These are phyloP conservation scores for Drosophila kohkoa DNA, from an alignment of 1,140 invertebrate species.

Conservation along the genomic window DNA sequence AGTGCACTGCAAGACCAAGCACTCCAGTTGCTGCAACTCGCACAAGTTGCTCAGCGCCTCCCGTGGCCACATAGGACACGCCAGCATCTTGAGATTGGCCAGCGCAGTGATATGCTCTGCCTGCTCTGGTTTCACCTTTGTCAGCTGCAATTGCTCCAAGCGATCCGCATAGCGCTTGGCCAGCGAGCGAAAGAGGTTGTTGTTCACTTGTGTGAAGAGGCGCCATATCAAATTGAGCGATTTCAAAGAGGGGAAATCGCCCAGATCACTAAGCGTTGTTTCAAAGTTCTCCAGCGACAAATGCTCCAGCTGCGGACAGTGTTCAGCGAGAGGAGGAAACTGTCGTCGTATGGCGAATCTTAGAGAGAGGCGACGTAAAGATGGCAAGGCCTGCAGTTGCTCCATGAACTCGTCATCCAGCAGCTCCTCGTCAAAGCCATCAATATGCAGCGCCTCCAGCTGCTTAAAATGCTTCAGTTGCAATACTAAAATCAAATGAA, in stretches of 20 bases:
- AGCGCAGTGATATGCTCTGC: conserved; percentile 41
- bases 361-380: conserved; percentile 35
- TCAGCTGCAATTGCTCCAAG: conserved; percentile 54
- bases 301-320: conserved; percentile 52
- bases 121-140: conserved; percentile 31
- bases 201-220: conserved; percentile 17
- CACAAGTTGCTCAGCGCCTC: conserved; percentile 27
- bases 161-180: conserved; percentile 27
- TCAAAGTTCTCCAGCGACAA: conserved; percentile 65
- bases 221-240: conserved; percentile 52
- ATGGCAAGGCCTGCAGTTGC: conserved; percentile 41
- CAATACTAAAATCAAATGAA: conserved; percentile 36
- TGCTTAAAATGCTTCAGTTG: conserved; percentile 45
- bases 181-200: conserved; percentile 43
- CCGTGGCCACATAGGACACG: conserved; percentile 54
- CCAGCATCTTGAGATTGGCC: conserved; percentile 30
- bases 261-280: conserved; percentile 25
- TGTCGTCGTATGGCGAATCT: conserved; percentile 46
- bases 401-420: conserved; percentile 30
- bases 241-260: conserved; percentile 44
- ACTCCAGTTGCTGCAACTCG: conserved; percentile 46
- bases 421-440: conserved; percentile 57
- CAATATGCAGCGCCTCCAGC: conserved; percentile 55
- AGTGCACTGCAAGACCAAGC: conserved; percentile 48
- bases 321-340: conserved; percentile 16